Evolutionary conservation across 2,888 invertebrate genomes (phyloP), one percentile per base, ranked within the genome.

Genomic region (Dicycla oo): DNA sequence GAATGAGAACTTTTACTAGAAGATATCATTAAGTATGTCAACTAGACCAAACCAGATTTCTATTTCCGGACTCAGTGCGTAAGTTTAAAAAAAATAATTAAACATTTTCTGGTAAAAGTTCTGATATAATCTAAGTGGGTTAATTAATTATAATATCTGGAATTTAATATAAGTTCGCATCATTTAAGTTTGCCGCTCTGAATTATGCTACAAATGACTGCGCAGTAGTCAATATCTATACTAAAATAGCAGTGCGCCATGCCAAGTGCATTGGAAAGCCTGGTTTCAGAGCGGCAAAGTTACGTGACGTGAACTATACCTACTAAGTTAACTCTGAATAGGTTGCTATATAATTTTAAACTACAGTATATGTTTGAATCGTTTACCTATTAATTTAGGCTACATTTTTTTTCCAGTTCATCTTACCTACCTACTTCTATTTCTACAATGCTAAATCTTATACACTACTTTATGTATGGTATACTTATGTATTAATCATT

Each of bases 391-490:
- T 47, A 40, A 66, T 62, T 60, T 72, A 20, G 63, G 56, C 66
- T 82, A 80, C 57, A 18, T 47, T 53, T 1, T 60, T 69, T 60
- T 67, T 38, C 11, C 40, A 73, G 61, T 43, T 60, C 3, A 45
- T 66, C 70, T 53, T 72, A 60, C 78, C 73, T 68, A 73, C 73
- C 40, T 81, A 75, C 66, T 56, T 65, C 76, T 76, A 82, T 65
- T 0, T 57, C 83, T 83, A 84, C 84, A 58, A 79, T 83, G 84
- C 82, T 73, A 72, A n/a, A 54, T 61, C 66, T 70, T 65, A 74
- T 64, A 30, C 53, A 54, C 69, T 69, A 68, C 60, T 72, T 66
- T n/a, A n/a, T n/a, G n/a, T n/a, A n/a, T n/a, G n/a, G n/a, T n/a
- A n/a, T n/a, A n/a, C n/a, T n/a, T n/a, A n/a, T n/a, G n/a, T n/a